Percentiles rank a stretch among this genome's conserved stretches.
phyloP scores from a whole-genome alignment of 1,140 invertebrate genomes.

The Zeugodacus cucurbitae region DNA sequence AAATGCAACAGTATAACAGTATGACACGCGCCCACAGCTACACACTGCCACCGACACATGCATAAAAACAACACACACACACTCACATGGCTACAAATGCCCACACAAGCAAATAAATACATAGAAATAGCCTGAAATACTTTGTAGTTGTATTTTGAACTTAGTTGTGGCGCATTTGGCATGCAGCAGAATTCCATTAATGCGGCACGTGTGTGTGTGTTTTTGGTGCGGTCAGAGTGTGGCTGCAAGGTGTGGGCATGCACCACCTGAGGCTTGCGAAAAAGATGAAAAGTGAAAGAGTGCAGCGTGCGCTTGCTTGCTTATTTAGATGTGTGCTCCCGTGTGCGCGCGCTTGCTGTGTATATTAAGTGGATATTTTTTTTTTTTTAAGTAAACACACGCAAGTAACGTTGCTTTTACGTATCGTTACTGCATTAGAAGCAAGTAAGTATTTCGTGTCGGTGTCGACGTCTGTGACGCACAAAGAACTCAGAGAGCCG shows the following conservation, averaged over 20 bases:
- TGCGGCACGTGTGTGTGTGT: not conserved
- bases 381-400: constrained; percentile 16
- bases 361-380: constrained; percentile 30
- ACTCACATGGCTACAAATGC: not conserved
- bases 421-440: not conserved
- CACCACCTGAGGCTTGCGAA: not conserved
- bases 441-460: not conserved
- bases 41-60: not conserved
- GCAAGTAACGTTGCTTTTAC: not conserved
- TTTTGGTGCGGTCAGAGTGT: not conserved
- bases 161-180: not conserved
- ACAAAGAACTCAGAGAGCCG: not conserved
- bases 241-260: not conserved
- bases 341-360: not conserved
- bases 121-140: not conserved
- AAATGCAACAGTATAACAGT: not conserved
- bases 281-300: not conserved
- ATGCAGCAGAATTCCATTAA: constrained; percentile 26
- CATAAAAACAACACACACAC: not conserved
- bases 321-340: not conserved
- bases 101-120: not conserved
- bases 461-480: not conserved
- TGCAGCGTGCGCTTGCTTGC: not conserved
- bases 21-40: not conserved
- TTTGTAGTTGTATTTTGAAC: constrained; percentile 6